phyloP scores from a whole-genome alignment of 2,797 vertebrate genomes.

The Oreochromis mossambicus region DNA sequence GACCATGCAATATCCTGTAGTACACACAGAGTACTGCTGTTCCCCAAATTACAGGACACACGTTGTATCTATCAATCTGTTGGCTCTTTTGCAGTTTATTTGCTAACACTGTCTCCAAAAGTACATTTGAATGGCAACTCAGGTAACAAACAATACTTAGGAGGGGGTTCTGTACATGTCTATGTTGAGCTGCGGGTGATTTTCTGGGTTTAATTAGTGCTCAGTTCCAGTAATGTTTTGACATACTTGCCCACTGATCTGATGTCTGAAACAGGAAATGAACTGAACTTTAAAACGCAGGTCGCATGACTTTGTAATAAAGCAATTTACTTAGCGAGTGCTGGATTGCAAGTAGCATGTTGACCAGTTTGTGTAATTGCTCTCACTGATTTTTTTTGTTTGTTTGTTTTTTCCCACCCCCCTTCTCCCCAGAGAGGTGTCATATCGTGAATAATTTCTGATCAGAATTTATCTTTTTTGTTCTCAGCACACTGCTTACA shows the following conservation, averaged over 20 bases:
- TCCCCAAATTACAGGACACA: slow-evolving; percentile 25
- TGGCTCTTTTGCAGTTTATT: slow-evolving; percentile 52
- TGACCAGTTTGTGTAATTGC: not conserved
- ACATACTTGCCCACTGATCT: slow-evolving; percentile 3
- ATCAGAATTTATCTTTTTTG: not conserved
- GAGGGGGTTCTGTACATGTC: slow-evolving; percentile 18
- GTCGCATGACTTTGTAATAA: slow-evolving; percentile 7
- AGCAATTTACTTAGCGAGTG: not conserved
- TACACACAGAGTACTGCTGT: slow-evolving; percentile 26
- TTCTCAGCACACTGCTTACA: not conserved
- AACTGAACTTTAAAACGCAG: slow-evolving; percentile 9
- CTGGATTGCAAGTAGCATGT: slow-evolving; percentile 9
- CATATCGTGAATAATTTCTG: not conserved
- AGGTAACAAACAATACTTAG: slow-evolving; percentile 62
- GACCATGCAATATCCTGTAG: slow-evolving; percentile 38
- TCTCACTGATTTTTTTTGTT: not conserved
- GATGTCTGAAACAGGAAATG: slow-evolving; percentile 15
- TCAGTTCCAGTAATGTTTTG: not conserved
- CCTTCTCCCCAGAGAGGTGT: not conserved
- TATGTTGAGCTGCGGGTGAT: slow-evolving; percentile 8
- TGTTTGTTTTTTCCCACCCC: not conserved
- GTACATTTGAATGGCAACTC: slow-evolving; percentile 65
- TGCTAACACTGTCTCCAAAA: slow-evolving; percentile 57
- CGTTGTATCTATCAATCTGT: slow-evolving; percentile 39
- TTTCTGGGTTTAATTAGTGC: slow-evolving; percentile 16